These are phyloP conservation scores for Aquatica leii DNA, from an alignment of 2,888 invertebrate species.

Conservation along the genomic window DNA sequence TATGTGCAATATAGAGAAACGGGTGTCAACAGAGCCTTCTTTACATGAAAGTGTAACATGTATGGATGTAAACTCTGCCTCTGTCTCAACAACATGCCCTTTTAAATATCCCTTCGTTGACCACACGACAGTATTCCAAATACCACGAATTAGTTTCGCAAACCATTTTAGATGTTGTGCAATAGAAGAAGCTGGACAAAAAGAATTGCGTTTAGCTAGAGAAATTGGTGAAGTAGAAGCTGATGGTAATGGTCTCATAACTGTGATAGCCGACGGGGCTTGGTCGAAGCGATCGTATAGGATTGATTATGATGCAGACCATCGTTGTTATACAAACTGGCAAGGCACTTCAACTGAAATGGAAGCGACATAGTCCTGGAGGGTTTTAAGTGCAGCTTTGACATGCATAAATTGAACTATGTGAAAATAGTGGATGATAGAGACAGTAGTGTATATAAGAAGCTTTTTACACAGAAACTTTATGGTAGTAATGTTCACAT, in stretches of 20 bases:
- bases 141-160: neutral
- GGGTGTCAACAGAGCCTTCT: neutral
- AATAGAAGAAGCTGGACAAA: neutral
- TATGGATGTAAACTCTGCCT: neutral
- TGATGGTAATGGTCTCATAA: neutral
- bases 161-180: neutral
- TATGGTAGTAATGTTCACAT: neutral
- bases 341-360: neutral
- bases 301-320: neutral
- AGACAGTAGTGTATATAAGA: neutral
- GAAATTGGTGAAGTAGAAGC: neutral
- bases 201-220: neutral
- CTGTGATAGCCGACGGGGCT: conserved; percentile 3
- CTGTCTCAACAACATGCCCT: neutral
- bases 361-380: conserved; percentile 9
- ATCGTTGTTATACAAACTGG: conserved; percentile 2
- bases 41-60: neutral
- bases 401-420: neutral
- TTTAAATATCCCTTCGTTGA: neutral
- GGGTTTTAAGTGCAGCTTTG: neutral
- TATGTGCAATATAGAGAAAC: too few species aligned
- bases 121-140: neutral
- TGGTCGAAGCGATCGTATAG: conserved; percentile 6
- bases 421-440: neutral
- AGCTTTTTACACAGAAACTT: neutral